Base-by-base conservation (phyloP, 2,113 vertebrate genomes). In the Trematomus loennbergii region DNA sequence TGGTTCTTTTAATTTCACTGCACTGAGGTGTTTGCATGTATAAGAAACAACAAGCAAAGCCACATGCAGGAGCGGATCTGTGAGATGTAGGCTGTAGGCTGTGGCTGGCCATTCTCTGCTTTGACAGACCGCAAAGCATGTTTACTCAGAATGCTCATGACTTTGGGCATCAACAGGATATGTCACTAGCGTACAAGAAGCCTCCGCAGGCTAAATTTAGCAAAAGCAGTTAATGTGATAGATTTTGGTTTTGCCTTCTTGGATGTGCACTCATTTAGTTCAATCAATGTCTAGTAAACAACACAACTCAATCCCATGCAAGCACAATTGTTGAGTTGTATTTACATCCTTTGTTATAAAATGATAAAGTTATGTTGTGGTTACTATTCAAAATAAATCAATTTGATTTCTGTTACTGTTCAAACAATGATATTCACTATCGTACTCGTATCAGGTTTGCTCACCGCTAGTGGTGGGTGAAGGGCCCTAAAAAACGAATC, bases 101-200 rank as follows among this genome's bases (percentile, higher is more conserved):
- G 87, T 58, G 80, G 89, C 45, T 59, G 71, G 62, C 65, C 20
- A 80, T 72, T 73, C 63, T 69, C 18, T 55, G 50, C 62, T 59
- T 77, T 50, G 29, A 62, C 66, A 87, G 57, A 84, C 84, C 63
- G 3, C 73, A 20, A 5, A 15, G 12, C 50, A 12, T 57, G 57
- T 85, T 87, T 88, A 81, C 72, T 66, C 72, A 79, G 78, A 84
- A 79, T 0, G 10, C 9, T 2, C 13, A 50, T 13, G 50, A 29
- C 7, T 61, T 10, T 50, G 40, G 22, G 29, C 46, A 62, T 71
- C 43, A 77, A 91, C 91, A 91, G 88, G 89, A 92, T 83, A 78
- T 69, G 52, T 9, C 54, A 40, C 63, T 10, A 12, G 16, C 33
- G 16, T 49, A 75, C 49, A 45, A 46, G 20, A 75, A 16, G 46